Evolutionary conservation across 1,140 invertebrate species (phyloP), one percentile per base, ranked within the genome.

Genomic region (Drosophila navojoa): DNA sequence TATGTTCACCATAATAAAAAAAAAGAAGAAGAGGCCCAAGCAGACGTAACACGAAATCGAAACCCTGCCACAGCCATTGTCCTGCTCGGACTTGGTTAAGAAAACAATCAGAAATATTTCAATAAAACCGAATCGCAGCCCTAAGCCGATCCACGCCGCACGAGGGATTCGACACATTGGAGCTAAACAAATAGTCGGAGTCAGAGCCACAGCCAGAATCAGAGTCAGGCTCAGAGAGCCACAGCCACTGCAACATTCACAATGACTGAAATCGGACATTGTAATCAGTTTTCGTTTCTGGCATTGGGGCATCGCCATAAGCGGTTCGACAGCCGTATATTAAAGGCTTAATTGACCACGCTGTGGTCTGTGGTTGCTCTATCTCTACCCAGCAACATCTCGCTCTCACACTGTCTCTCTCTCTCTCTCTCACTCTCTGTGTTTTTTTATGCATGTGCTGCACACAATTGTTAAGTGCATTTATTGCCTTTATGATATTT

Each of bases 81-180:
- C 70, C 61, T 77, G 66, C 63, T 67, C 63, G 67, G 61, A 86
- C 63, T 72, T 76, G 78, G 63, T 44, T 79, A 79, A 69, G 79
- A 86, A 86, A 76, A 82, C 73, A 58, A 73, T 87, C 72, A 79
- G 76, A 89, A 79, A 87, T 87, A 76, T 82, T 76, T 87, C 79
- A 76, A 87, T 81, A 87, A 87, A 86, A 75, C 22, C 16, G 15
- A 38, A 35, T 25, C 47, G 32, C 16, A 3, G 7, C 10, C 40
- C 52, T 49, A 70, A 68, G 40, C 69, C 15, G 25, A 52, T 59
- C 59, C 58, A 44, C 42, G 61, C 74, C 15, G 19, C 57, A 47
- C 19, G n/a, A 58, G 45, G 50, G 45, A 57, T 52, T 38, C 53
- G 61, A 38, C 63, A 54, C 35, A 42, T 66, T 60, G 70, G 54